Evolutionary conservation across 1,140 invertebrate genomes (phyloP).

Genomic region (Drosophila ficusphila): DNA sequence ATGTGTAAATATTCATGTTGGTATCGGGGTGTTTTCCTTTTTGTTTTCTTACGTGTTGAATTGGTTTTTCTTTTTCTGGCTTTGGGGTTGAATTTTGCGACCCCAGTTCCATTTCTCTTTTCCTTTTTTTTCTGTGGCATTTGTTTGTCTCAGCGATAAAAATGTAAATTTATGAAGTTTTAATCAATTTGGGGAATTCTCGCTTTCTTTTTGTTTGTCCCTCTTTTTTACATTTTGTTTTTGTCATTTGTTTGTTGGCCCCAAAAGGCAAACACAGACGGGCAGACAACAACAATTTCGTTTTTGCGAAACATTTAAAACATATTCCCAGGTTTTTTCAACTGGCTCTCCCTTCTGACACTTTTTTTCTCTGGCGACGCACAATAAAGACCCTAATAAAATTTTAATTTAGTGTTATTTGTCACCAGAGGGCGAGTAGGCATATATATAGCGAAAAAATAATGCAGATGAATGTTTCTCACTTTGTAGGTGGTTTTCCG

Average conservation of each 20-base stretch:
- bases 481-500: slow-evolving; percentile 43
- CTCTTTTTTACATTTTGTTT: slow-evolving; percentile 26
- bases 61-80: slow-evolving; percentile 39
- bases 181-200: slow-evolving; percentile 81
- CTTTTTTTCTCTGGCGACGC: slow-evolving; percentile 45
- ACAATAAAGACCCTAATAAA: slow-evolving; percentile 82
- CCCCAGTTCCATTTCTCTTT: slow-evolving; percentile 22
- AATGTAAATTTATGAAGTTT: slow-evolving; percentile 83
- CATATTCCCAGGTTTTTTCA: slow-evolving; percentile 57
- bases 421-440: slow-evolving; percentile 67
- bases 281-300: slow-evolving; percentile 35
- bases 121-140: slow-evolving; percentile 49
- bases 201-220: slow-evolving; percentile 46
- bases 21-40: slow-evolving; percentile 27
- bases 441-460: slow-evolving; percentile 14
- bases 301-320: slow-evolving; percentile 72
- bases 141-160: slow-evolving; percentile 73
- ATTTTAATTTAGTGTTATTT: slow-evolving; percentile 83
- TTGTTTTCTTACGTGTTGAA: slow-evolving; percentile 60
- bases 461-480: slow-evolving; percentile 38
- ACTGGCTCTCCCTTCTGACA: slow-evolving; percentile 14
- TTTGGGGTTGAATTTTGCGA: slow-evolving; percentile 37
- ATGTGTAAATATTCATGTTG: slow-evolving; percentile 75
- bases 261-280: slow-evolving; percentile 58
- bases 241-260: slow-evolving; percentile 48